Percentiles rank a stretch among this genome's conserved stretches.
Evolutionary conservation across 1,140 invertebrate genomes (phyloP).

Genomic region (Heliconius himera): DNA sequence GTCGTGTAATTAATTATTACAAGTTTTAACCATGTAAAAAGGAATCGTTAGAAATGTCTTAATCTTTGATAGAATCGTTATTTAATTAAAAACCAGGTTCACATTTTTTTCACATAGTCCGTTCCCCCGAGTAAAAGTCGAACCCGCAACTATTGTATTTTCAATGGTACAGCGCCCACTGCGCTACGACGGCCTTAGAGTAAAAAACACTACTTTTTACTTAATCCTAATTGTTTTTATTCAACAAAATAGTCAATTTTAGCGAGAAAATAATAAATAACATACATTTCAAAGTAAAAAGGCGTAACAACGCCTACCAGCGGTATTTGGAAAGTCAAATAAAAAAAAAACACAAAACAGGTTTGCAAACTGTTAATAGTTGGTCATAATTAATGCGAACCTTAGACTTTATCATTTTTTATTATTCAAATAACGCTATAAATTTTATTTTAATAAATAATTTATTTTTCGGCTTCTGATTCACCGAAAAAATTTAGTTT

Average conservation of each 20-base stretch:
- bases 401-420: neutral
- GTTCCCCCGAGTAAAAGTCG: too few relatives aligned
- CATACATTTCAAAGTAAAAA: neutral
- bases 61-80: too few relatives aligned
- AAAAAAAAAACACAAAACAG: neutral
- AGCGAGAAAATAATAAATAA: neutral
- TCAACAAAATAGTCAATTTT: neutral
- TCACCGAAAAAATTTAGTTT: neutral
- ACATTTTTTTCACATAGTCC: too few relatives aligned
- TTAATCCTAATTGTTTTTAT: too few relatives aligned
- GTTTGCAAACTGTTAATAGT: neutral
- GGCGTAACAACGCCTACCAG: neutral
- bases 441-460: constrained; percentile 7
- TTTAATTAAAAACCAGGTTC: too few relatives aligned
- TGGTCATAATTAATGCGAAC: neutral
- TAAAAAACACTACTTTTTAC: too few relatives aligned
- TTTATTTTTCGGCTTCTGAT: neutral
- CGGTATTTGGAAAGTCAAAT: neutral
- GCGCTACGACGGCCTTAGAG: too few relatives aligned
- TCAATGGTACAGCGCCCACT: too few relatives aligned
- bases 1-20: too few relatives aligned
- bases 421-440: constrained; percentile 6
- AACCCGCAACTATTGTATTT: too few relatives aligned
- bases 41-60: too few relatives aligned
- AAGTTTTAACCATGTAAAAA: too few relatives aligned